Evolutionary conservation across 2,797 vertebrate species (phyloP).

Genomic region (Ceyx erithaca): DNA sequence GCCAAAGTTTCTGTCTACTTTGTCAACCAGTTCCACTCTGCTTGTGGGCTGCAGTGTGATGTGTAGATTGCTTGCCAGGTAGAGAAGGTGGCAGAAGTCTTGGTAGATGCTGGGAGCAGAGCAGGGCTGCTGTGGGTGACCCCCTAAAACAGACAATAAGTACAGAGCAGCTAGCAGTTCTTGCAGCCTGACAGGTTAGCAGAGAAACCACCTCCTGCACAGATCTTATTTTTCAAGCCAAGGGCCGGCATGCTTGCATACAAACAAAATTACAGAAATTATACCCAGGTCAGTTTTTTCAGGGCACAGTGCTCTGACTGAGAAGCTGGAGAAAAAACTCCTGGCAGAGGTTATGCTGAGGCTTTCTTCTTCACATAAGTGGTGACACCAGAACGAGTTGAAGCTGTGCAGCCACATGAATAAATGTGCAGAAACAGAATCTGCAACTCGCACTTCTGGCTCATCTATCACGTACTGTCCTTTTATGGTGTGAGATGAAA

Average conservation of each 20-base stretch:
- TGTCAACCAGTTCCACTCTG: neutral
- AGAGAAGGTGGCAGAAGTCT: neutral
- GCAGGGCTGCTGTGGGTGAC: neutral
- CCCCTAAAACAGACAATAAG: neutral
- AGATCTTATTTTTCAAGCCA: accelerated
- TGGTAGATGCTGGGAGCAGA: neutral
- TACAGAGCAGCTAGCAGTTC: neutral
- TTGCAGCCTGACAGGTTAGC: neutral
- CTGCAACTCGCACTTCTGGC: neutral
- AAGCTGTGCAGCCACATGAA: neutral
- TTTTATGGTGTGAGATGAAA: neutral
- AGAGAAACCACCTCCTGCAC: neutral
- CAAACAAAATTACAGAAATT: neutral
- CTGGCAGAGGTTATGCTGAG: neutral
- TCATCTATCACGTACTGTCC: neutral
- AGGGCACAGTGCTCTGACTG: neutral
- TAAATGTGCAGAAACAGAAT: neutral
- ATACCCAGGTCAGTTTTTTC: neutral
- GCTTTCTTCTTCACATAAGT: neutral
- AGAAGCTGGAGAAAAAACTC: neutral
- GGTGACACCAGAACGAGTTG: neutral
- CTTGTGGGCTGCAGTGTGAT: neutral
- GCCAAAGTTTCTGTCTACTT: neutral
- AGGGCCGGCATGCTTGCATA: neutral
- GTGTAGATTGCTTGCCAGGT: neutral